Evolutionary conservation across 2,113 vertebrate genomes (phyloP).

Genomic region (Tragelaphus imberbis): DNA sequence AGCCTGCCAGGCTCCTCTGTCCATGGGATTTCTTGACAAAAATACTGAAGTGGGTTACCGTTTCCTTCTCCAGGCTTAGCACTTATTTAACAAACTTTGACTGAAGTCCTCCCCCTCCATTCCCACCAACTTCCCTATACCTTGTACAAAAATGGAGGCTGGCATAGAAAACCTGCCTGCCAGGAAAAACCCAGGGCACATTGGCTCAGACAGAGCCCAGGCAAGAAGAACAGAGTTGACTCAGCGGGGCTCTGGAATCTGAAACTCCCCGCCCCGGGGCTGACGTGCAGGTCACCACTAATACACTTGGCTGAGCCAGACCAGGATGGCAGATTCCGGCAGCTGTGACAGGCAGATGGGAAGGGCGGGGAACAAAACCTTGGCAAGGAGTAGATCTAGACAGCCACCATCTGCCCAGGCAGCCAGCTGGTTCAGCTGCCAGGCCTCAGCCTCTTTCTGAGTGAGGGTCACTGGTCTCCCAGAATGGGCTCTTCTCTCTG

Average conservation of each 20-base stretch:
- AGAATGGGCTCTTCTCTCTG: neutral
- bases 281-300: neutral
- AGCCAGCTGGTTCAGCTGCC: neutral
- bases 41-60: neutral
- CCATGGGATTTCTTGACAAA: neutral
- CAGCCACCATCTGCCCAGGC: neutral
- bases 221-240: conserved; percentile 9
- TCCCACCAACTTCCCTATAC: neutral
- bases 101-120: too few species aligned
- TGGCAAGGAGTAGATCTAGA: neutral
- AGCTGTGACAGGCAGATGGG: neutral
- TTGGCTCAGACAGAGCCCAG: neutral
- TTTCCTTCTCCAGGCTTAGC: neutral
- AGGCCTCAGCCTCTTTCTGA: neutral
- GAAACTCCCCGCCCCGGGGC: neutral
- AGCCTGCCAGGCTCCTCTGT: neutral
- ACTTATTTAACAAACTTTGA: too few species aligned
- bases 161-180: conserved; percentile 2
- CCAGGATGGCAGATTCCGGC: neutral
- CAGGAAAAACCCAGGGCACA: neutral
- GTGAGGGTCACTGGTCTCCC: neutral
- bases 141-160: neutral
- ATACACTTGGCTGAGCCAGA: neutral
- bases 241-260: conserved; percentile 58
- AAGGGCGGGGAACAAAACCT: conserved; percentile 19